These are phyloP conservation scores for Melinaea marsaeus DNA, from an alignment of 2,888 invertebrate species.

Conservation along the genomic window DNA sequence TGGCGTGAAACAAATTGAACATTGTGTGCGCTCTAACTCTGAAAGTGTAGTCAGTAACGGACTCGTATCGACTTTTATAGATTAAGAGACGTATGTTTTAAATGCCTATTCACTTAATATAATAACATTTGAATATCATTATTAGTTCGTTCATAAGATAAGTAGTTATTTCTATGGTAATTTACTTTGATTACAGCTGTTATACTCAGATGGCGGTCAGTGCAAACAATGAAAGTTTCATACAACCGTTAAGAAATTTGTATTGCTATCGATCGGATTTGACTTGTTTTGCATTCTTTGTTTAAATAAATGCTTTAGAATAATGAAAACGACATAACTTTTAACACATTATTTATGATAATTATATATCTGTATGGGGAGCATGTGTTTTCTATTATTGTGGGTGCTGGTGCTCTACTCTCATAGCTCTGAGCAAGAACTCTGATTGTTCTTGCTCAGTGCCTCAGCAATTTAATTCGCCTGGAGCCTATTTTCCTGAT, in stretches of 20 bases:
- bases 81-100: neutral
- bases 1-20: constrained; percentile 23
- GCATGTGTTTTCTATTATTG: too few species aligned
- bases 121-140: neutral
- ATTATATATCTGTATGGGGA: too few species aligned
- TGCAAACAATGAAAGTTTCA: constrained; percentile 11
- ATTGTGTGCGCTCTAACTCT: constrained; percentile 10
- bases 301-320: too few species aligned
- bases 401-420: too few species aligned
- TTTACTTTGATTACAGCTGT: constrained; percentile 10
- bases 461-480: too few species aligned
- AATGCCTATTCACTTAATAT: neutral
- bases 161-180: constrained; percentile 17
- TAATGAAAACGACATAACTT: too few species aligned
- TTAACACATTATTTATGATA: too few species aligned
- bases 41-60: neutral
- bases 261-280: neutral
- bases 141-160: constrained; percentile 1
- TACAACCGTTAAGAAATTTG: neutral
- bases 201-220: neutral
- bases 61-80: neutral
- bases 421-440: too few species aligned
- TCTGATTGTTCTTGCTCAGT: too few species aligned
- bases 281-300: too few species aligned
- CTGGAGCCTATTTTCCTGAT: too few species aligned